These are phyloP conservation scores for Erynnis tages DNA, from an alignment of 2,888 invertebrate species.

Conservation along the genomic window DNA sequence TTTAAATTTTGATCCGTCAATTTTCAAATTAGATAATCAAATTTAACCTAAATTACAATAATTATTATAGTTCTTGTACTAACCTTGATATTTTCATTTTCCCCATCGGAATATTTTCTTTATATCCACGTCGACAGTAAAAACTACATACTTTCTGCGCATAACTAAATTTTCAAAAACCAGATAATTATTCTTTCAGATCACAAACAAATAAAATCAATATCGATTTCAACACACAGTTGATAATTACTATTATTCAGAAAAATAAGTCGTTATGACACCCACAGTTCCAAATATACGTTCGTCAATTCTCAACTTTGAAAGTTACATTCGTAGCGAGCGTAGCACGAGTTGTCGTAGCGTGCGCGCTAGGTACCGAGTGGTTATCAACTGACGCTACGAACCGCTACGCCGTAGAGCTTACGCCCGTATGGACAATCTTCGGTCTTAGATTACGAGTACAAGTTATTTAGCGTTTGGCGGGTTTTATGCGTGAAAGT, in stretches of 20 bases:
- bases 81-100: conserved; percentile 8
- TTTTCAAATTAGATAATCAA: too few species aligned
- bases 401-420: conserved; percentile 51
- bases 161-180: neutral
- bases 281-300: neutral
- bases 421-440: conserved; percentile 7
- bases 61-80: neutral
- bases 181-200: neutral
- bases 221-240: neutral
- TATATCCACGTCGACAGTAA: neutral
- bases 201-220: neutral
- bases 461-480: too few species aligned
- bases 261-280: too few species aligned
- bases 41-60: too few species aligned
- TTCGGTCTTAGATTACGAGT: neutral
- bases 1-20: too few species aligned
- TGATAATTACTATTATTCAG: neutral
- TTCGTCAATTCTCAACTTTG: neutral
- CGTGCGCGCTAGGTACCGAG: conserved; percentile 56
- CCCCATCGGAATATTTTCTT: neutral
- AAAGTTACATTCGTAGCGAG: conserved; percentile 41
- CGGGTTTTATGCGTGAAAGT: too few species aligned
- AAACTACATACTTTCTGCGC: neutral
- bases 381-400: conserved; percentile 64
- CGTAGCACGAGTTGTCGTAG: conserved; percentile 37